A percentile compares a stretch with the other conserved stretches of the same genome.
These are phyloP conservation scores for Diorhabda sublineata DNA, from an alignment of 1,140 invertebrate genomes.

Conservation along the genomic window DNA sequence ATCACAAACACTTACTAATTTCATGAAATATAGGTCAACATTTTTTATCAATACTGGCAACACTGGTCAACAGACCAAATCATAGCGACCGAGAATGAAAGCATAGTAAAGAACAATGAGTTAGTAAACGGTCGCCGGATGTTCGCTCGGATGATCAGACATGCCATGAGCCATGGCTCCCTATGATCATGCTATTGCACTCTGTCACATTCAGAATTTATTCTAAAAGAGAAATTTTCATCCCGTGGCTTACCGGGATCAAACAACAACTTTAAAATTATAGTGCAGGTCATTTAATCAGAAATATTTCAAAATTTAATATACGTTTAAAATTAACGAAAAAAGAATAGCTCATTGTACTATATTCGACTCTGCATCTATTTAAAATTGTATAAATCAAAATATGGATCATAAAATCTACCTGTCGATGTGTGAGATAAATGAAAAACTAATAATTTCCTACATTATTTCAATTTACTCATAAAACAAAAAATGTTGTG, in stretches of 20 bases:
- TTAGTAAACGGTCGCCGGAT: constrained; percentile 5
- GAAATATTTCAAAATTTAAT: background rate
- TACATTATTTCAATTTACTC: too few species aligned
- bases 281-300: constrained; percentile 1
- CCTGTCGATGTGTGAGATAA: too few species aligned
- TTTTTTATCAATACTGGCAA: too few species aligned
- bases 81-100: too few species aligned
- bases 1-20: too few species aligned
- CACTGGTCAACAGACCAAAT: too few species aligned
- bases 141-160: constrained; percentile 12
- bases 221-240: background rate
- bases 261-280: background rate
- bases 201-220: background rate
- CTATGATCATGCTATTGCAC: background rate
- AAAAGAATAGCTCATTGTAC: constrained; percentile 18
- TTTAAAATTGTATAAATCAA: too few species aligned
- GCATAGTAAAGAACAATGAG: background rate
- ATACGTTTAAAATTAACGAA: background rate
- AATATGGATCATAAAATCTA: too few species aligned
- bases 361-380: too few species aligned
- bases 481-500: too few species aligned
- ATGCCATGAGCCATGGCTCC: constrained; percentile 1
- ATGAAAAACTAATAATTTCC: too few species aligned
- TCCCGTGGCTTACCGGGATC: background rate
- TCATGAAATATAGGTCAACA: too few species aligned